Conservation (phyloP, 2,797 vertebrate genomes). For the Megalops cyprinoides region DNA sequence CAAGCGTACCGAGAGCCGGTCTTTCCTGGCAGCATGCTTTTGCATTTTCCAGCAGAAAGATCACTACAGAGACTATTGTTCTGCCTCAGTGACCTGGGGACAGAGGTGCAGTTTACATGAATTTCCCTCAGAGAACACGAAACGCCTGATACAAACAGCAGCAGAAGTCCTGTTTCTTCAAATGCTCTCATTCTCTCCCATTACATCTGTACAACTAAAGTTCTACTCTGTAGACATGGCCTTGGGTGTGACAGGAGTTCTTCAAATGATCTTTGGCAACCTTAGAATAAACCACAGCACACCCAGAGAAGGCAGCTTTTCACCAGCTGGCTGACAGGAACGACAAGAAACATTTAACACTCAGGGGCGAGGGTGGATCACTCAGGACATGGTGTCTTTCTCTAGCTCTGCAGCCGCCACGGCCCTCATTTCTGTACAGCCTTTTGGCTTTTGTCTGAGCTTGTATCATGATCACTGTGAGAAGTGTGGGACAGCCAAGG, state of each 20-base stretch:
- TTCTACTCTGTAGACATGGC: background rate
- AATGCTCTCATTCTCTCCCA: too few species aligned
- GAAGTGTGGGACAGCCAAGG: background rate
- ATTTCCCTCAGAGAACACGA: background rate
- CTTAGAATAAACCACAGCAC: too few species aligned
- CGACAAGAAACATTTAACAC: background rate
- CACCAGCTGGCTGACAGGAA: background rate
- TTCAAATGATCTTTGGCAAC: too few species aligned
- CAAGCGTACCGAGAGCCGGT: conserved; percentile 13
- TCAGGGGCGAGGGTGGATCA: background rate
- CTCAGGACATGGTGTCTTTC: background rate
- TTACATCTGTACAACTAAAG: too few species aligned
- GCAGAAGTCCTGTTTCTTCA: too few species aligned
- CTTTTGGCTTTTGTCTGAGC: background rate
- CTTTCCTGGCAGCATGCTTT: background rate
- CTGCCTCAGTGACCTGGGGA: background rate
- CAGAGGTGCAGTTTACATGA: background rate
- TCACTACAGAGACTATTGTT: background rate
- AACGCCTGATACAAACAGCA: background rate
- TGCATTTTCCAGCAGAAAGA: background rate
- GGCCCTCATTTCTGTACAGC: background rate
- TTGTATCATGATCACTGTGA: background rate
- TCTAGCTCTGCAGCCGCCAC: background rate
- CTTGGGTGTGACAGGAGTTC: background rate
- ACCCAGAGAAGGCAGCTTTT: too few species aligned